Evolutionary conservation across 2,113 vertebrate species (phyloP), one percentile per base, ranked within the genome.

Genomic region (Brachirus orientalis): DNA sequence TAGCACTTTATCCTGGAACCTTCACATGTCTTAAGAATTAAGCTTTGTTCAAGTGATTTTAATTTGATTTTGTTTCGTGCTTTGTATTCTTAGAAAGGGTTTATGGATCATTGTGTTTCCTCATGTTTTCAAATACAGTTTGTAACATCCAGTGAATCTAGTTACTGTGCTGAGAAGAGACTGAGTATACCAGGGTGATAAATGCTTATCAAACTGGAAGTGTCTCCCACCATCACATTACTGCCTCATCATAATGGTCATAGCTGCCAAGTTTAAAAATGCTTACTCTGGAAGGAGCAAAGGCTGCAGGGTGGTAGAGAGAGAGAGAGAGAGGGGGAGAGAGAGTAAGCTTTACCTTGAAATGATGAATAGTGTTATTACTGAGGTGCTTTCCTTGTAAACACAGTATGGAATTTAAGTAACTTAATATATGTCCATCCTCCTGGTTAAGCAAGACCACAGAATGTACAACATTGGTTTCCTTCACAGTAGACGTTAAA

Each of bases 151-250:
- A 38, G 20, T 11, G 60, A 69, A 54, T 69, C 35, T 22, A 22
- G n/a, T 53, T 57, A 70, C 48, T 56, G 73, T 37, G 72, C 19
- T 28, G 60, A 69, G 45, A 28, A 37, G 47, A 18, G 56, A 59
- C 75, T n/a, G 47, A 71, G 43, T 54, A 65, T 54, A 62, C 9
- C 7, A 18, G 33, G 52, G 47, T 77, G 75, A 77, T 71, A 45
- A 81, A 83, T 77, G 75, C 80, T 79, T 54, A 75, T 85, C 53
- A 77, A 85, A 83, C 63, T 81, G 82, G 52, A 79, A 69, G 58
- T 66, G 56, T 85, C 72, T 82, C 35, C 47, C 46, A 55, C 68
- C 68, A 75, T 87, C 82, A 64, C 79, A 83, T 82, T 82, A 80
- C 75, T 45, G 61, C 72, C 63, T 75, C 75, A 73, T 85, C 82